Conservation (phyloP, 2,888 invertebrate species). For the Limnephilus lunatus region DNA sequence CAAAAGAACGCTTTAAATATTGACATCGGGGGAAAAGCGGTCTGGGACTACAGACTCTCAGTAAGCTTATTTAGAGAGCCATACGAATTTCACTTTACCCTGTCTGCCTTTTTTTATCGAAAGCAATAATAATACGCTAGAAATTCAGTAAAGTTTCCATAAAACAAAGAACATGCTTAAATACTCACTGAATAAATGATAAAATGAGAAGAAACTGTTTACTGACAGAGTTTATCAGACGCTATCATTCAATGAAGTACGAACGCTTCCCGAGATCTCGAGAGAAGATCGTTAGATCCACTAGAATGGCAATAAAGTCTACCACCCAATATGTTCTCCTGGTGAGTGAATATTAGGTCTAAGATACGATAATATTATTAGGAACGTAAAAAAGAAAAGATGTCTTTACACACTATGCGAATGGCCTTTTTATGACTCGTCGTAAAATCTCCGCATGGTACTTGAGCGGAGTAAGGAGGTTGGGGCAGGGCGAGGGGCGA, state of each 20-base stretch:
- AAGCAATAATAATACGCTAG: not conserved
- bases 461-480: slow-evolving; percentile 53
- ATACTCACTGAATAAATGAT: slow-evolving; percentile 1
- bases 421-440: slow-evolving; percentile 65
- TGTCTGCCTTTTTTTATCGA: slow-evolving; percentile 12
- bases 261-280: slow-evolving; percentile 54
- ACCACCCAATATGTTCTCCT: slow-evolving; percentile 64
- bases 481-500: slow-evolving; percentile 42
- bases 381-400: slow-evolving; percentile 64
- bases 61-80: slow-evolving; percentile 10
- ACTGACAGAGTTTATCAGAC: slow-evolving; percentile 52
- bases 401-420: slow-evolving; percentile 66
- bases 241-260: slow-evolving; percentile 61
- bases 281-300: slow-evolving; percentile 56
- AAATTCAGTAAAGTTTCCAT: slow-evolving; percentile 20
- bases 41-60: slow-evolving; percentile 33
- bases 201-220: slow-evolving; percentile 45
- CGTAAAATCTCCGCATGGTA: slow-evolving; percentile 66
- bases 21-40: slow-evolving; percentile 60
- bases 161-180: not conserved
- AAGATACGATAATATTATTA: slow-evolving; percentile 65
- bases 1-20: slow-evolving; percentile 65
- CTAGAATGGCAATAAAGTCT: slow-evolving; percentile 61
- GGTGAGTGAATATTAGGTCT: slow-evolving; percentile 65
- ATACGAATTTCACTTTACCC: slow-evolving; percentile 7